Base-by-base conservation (phyloP, 2,888 invertebrate genomes). In the Pseudolycoriella hygida region DNA sequence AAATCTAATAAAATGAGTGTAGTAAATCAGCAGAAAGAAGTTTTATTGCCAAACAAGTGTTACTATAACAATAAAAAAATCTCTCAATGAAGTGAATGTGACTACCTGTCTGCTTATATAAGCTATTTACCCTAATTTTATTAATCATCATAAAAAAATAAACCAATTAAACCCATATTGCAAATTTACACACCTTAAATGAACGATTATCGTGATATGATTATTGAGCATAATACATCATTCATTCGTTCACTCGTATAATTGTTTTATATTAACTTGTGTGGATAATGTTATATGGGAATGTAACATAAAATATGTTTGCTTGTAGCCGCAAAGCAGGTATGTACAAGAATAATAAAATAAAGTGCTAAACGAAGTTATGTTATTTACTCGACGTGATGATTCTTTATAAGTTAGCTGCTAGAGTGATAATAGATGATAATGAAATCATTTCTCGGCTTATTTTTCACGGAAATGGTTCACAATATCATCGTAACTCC, bases 31-130 rank as follows among this genome's bases (percentile, higher is more conserved):
- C 17, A 17, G 40, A 17, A 40, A 40, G 18, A 17, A 40, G 12
- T 40, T 40, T 40, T 40, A 40, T 40, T 15, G 17, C 17, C 12
- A 18, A 40, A 19, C 40, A 40, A 40, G 40, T 40, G 40, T 40
- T 40, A 40, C 40, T 19, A 40, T 12, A 17, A 18, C 19, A 40
- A 40, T 40, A 34, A 34, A 12, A 34, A 12, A 34, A 34, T 34
- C 12, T 14, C 34, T 14, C 34, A 34, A 34, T 34, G 25, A 25
- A 25, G 25, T 25, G 5, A 25, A 25, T 25, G 25, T 25, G 25
- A 25, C 34, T 34, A 34, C 34, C 34, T 34, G 34, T 34, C 34
- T 14, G 12, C 6, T 34, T 14, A 12, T 34, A 34, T 34, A 34
- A 34, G 15, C 12, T 14, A 14, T 14, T 34, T 34, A 34, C 34